These are phyloP conservation scores for Calonectris borealis DNA, from an alignment of 2,113 vertebrate species.

Conservation along the genomic window DNA sequence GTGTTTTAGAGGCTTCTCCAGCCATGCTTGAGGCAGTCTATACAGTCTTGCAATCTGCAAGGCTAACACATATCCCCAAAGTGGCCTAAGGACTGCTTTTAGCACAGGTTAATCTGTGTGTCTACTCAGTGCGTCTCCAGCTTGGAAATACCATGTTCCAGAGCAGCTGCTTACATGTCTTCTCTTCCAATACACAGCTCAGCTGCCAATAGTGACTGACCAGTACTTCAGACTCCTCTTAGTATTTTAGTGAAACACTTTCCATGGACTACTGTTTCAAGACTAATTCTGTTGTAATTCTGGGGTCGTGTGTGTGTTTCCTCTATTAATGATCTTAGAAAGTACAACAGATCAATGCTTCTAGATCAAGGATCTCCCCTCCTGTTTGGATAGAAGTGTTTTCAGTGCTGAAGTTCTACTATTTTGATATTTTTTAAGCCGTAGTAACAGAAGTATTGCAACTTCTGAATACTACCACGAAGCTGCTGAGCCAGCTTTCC, in stretches of 20 bases:
- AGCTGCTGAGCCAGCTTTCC: neutral
- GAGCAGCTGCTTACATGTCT: fast-evolving
- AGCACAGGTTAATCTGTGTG: neutral
- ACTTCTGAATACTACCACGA: neutral
- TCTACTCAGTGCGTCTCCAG: neutral
- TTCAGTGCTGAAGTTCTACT: neutral
- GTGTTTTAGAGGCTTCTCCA: neutral
- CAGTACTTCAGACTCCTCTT: neutral
- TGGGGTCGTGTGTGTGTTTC: neutral
- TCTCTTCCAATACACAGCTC: neutral
- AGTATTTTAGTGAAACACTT: neutral
- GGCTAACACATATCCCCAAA: neutral
- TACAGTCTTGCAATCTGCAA: neutral
- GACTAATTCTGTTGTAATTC: neutral
- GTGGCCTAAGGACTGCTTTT: neutral
- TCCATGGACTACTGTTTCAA: neutral
- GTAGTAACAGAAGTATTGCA: neutral
- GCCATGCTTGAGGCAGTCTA: neutral
- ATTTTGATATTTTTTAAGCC: neutral
- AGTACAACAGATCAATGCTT: fast-evolving
- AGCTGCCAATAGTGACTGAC: neutral
- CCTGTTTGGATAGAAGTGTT: neutral
- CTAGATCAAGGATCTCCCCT: neutral
- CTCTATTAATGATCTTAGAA: neutral
- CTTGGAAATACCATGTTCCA: neutral